These are phyloP conservation scores for Cynopterus sphinx DNA, from an alignment of 2,797 vertebrate species.

Conservation along the genomic window DNA sequence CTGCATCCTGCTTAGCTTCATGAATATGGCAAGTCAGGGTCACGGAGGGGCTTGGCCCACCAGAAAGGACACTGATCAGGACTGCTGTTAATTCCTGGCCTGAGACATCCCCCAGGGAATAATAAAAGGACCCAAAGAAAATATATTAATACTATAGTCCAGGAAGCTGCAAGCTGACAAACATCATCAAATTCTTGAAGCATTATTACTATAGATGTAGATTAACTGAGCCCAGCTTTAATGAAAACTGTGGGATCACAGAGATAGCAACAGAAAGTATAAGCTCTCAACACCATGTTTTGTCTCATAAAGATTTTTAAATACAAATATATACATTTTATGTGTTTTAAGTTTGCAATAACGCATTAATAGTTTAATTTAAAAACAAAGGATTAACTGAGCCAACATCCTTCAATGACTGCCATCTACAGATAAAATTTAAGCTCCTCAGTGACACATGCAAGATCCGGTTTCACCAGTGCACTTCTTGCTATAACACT, in stretches of 20 bases:
- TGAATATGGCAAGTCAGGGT: not conserved
- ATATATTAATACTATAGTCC: not conserved
- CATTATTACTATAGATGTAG: not conserved
- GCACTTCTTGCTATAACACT: not conserved
- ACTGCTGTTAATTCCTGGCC: not conserved
- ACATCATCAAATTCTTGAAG: slow-evolving; percentile 8
- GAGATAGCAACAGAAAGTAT: not conserved
- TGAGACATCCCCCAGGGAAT: not conserved
- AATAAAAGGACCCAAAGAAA: not conserved
- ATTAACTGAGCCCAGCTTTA: not conserved
- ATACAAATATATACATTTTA: not conserved
- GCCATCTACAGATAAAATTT: not conserved
- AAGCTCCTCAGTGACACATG: not conserved
- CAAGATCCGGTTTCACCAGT: not conserved
- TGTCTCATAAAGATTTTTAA: not conserved
- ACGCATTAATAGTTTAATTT: not conserved
- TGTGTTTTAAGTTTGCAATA: not conserved
- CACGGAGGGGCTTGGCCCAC: not conserved
- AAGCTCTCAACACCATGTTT: not conserved
- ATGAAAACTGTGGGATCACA: not conserved
- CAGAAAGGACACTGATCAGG: not conserved
- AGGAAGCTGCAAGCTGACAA: not conserved
- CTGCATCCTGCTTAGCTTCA: not conserved
- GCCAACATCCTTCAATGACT: not conserved
- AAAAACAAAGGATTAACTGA: not conserved